phyloP scores from a whole-genome alignment of 2,888 invertebrate genomes.

The Apamea crenata region DNA sequence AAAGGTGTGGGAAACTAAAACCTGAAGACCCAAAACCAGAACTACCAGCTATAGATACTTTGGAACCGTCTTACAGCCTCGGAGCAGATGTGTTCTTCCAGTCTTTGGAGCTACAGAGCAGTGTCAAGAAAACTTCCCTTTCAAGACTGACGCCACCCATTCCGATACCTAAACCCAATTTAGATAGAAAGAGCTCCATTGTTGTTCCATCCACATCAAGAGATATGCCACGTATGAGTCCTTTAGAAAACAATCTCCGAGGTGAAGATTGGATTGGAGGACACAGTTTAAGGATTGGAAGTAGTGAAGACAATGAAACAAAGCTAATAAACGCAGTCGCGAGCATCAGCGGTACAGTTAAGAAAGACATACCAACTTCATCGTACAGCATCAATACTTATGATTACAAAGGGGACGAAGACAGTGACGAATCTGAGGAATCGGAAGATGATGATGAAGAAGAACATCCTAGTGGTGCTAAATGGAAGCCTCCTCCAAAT shows the following conservation, averaged over 20 bases:
- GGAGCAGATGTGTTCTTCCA: slow-evolving; percentile 97
- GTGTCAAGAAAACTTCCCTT: slow-evolving; percentile 90
- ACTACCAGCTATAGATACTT: slow-evolving; percentile 79
- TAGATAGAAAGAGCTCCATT: slow-evolving; percentile 78
- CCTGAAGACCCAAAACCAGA: slow-evolving; percentile 76
- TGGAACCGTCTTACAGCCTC: slow-evolving; percentile 90
- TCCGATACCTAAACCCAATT: slow-evolving; percentile 78
- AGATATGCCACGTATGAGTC: slow-evolving; percentile 83
- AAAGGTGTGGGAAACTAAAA: slow-evolving; percentile 90
- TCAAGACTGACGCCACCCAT: slow-evolving; percentile 88
- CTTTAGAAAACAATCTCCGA: slow-evolving; percentile 84
- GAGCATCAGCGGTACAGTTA: slow-evolving; percentile 90
- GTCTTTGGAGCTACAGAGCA: slow-evolving; percentile 94
- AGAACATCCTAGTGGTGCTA: slow-evolving; percentile 90
- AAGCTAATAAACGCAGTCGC: slow-evolving; percentile 92
- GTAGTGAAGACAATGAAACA: slow-evolving; percentile 90
- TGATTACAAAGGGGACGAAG: slow-evolving; percentile 85
- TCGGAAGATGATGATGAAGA: slow-evolving; percentile 91
- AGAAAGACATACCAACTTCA: slow-evolving; percentile 87
- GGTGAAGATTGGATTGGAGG: slow-evolving; percentile 92
- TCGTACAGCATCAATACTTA: slow-evolving; percentile 80
- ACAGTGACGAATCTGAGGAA: slow-evolving; percentile 91
- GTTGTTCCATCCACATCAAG: slow-evolving; percentile 81
- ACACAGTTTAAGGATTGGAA: slow-evolving; percentile 89
- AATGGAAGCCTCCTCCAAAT: slow-evolving; percentile 93